Percentiles rank a stretch among this genome's conserved stretches.
Conservation (phyloP, 2,888 invertebrate species). For the Tetanocera ferruginea region DNA sequence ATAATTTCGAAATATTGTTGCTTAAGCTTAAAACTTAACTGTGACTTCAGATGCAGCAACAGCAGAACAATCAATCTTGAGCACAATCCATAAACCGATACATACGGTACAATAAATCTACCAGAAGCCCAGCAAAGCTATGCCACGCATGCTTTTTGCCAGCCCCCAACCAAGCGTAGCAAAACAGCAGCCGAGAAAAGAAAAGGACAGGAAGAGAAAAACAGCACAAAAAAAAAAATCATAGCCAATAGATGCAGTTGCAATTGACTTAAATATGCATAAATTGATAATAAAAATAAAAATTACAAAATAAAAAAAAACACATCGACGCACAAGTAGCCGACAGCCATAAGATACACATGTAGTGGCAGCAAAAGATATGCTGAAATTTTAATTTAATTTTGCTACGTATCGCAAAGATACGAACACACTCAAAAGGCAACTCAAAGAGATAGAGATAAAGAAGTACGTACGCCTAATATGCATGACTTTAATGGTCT, state of each 20-base stretch:
- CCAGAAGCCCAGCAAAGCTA: constrained; percentile 25
- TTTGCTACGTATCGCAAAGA: neutral
- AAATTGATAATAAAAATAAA: neutral
- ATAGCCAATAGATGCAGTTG: neutral
- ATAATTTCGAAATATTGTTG: too few relatives aligned
- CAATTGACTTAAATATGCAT: neutral
- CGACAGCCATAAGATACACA: neutral
- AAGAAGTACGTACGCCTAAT: neutral
- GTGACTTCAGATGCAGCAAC: too few relatives aligned
- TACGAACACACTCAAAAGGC: neutral
- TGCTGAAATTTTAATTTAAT: constrained; percentile 12
- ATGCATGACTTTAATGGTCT: constrained; percentile 19
- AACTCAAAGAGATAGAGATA: too few relatives aligned
- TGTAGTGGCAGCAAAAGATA: neutral
- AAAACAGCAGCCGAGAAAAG: neutral
- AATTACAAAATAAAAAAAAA: too few relatives aligned
- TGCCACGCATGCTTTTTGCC: too few relatives aligned
- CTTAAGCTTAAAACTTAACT: too few relatives aligned
- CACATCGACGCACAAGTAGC: constrained; percentile 36
- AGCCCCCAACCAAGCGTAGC: too few relatives aligned
- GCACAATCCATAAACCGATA: neutral
- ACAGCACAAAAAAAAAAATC: neutral
- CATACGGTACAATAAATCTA: neutral
- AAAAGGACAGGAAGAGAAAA: constrained; percentile 23
- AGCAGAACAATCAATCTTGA: neutral